A percentile compares a stretch with the other conserved stretches of the same genome.
Evolutionary conservation across 2,888 invertebrate species (phyloP).

Genomic region (Brachynemurus nebulosus): DNA sequence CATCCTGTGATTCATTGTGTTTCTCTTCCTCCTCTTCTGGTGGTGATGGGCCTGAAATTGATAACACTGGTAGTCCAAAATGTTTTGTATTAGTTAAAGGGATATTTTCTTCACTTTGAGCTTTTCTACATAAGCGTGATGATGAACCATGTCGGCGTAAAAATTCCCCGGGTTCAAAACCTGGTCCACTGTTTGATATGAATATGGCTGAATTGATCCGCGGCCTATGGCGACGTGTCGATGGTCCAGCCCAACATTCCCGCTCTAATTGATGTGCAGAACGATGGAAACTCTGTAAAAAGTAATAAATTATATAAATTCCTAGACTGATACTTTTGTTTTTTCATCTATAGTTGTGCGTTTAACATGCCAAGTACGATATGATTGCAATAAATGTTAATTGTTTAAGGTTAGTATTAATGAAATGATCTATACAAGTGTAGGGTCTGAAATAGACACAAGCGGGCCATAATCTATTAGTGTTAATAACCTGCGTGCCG

Average conservation of each 20-base stretch:
- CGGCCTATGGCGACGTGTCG: constrained; percentile 48
- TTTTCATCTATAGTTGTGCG: no score
- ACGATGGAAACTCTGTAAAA: constrained; percentile 52
- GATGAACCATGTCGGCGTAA: constrained; percentile 66
- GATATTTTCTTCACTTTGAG: constrained; percentile 58
- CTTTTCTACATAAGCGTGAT: constrained; percentile 65
- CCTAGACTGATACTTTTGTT: no score
- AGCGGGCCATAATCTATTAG: no score
- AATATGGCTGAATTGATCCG: constrained; percentile 79
- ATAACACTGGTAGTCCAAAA: constrained; percentile 61
- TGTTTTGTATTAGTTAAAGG: constrained; percentile 41
- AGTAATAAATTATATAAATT: no score
- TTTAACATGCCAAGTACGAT: no score
- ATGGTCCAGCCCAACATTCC: constrained; percentile 31
- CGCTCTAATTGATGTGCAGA: constrained; percentile 38
- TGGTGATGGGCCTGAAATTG: constrained; percentile 66
- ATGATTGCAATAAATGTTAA: no score
- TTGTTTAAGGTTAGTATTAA: no score
- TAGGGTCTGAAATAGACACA: no score
- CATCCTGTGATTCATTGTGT: constrained; percentile 37
- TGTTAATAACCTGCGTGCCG: no score
- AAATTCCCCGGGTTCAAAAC: constrained; percentile 69
- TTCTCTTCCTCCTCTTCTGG: constrained; percentile 49
- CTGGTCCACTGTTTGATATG: constrained; percentile 58
- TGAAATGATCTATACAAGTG: no score